Base-by-base conservation (phyloP, 2,797 vertebrate species). In the Uromys caudimaculatus region DNA sequence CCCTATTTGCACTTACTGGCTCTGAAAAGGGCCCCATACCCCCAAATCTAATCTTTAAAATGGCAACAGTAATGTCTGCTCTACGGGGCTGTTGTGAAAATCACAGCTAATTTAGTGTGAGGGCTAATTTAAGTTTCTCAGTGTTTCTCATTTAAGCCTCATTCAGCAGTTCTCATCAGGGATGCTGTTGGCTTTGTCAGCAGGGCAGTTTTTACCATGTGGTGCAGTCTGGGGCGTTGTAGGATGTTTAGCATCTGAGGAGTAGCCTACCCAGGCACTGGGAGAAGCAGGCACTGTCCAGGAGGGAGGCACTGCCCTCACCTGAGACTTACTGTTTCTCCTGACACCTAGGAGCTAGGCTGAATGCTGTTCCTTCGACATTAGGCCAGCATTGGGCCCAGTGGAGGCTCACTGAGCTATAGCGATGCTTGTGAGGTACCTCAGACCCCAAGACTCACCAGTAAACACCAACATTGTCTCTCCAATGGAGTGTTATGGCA, bases 1-100 rank as follows among this genome's bases (percentile, higher is more conserved):
- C 90, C 50, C 83, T 85, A 60, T 92, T 88, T 96, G 86, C 86
- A 96, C 86, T 97, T 97, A 89, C 83, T 41, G 75, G 56, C 67
- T 94, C 94, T 95, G 89, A 81, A 91, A 97, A 96, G 87, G 95
- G 87, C 95, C 94, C 93, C 94, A 96, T 96, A 94, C 89, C 95
- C 62, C 95, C 91, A 97, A 97, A 97, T 97, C 91, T 91, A 95
- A 88, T 95, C 97, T 95, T 96, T 23, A 96, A 95, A 94, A 94
- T 88, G 91, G 86, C 91, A 96, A 88, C 90, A 93, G 91, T 96
- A 93, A 82, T 96, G 75, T 90, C 86, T 92, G 47, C 95, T 91
- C 97, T 85, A 84, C 79, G 29, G 91, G 95, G 60, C 83, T 96
- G 41, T 95, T 81, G 89, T 95, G 95, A 97, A 97, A 97, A 97